phyloP scores from a whole-genome alignment of 2,888 invertebrate species.

The Stenodema calcarata region DNA sequence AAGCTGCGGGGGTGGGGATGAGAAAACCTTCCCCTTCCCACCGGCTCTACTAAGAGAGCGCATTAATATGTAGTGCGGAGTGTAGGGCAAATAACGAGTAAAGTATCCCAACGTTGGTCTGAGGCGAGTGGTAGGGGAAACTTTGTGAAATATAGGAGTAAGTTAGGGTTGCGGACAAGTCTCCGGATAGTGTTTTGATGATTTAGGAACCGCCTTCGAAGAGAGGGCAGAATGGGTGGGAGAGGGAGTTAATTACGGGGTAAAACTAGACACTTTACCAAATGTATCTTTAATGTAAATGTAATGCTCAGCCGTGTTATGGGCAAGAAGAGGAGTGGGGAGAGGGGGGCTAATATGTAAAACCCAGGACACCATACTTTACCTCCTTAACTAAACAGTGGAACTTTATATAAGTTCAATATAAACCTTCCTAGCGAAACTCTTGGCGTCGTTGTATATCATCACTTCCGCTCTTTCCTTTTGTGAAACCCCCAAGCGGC shows the following conservation, averaged over 20 bases:
- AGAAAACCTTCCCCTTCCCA: not conserved
- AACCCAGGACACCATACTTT: slow-evolving; percentile 50
- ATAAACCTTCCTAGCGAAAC: slow-evolving; percentile 45
- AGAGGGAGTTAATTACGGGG: slow-evolving; percentile 32
- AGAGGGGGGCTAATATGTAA: slow-evolving; percentile 50
- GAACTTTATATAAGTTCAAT: slow-evolving; percentile 54
- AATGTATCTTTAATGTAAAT: slow-evolving; percentile 56
- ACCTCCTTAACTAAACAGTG: slow-evolving; percentile 53
- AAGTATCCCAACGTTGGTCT: slow-evolving; percentile 40
- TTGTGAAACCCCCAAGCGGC: not conserved
- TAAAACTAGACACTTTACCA: slow-evolving; percentile 55
- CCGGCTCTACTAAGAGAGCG: not conserved
- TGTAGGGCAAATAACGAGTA: slow-evolving; percentile 50
- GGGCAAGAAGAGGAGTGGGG: not conserved
- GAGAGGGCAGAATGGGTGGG: not conserved
- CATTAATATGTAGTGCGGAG: slow-evolving; percentile 51
- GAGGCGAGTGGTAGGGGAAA: slow-evolving; percentile 16
- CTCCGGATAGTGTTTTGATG: slow-evolving; percentile 52
- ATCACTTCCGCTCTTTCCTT: slow-evolving; percentile 35
- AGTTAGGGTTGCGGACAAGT: slow-evolving; percentile 51
- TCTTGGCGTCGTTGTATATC: slow-evolving; percentile 34
- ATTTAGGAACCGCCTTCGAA: slow-evolving; percentile 45
- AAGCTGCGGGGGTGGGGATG: not conserved
- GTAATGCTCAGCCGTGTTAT: slow-evolving; percentile 51
- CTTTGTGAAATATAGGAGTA: slow-evolving; percentile 53